A percentile compares a stretch with the other conserved stretches of the same genome.
Evolutionary conservation across 2,888 invertebrate genomes (phyloP).

Genomic region (Vesta saturnalis): DNA sequence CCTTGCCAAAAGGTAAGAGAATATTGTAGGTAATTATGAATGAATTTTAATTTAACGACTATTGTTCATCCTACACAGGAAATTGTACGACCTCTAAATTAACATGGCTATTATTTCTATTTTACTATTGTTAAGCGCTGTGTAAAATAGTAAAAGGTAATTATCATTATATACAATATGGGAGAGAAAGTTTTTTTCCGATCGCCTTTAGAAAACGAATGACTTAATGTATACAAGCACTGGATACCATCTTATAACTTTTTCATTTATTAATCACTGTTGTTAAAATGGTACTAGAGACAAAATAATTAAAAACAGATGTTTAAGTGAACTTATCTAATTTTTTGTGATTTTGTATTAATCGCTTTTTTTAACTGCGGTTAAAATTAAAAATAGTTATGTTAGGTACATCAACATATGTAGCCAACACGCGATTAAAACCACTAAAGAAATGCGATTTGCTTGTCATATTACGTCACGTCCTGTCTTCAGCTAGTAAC

Average conservation of each 20-base stretch:
- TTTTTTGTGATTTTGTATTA: too few species aligned
- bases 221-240: neutral
- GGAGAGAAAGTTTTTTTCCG: neutral
- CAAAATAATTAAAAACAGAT: neutral
- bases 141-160: neutral
- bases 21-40: conserved; percentile 17
- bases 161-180: neutral
- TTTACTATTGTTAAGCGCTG: conserved; percentile 2
- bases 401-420: too few species aligned
- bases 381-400: too few species aligned
- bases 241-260: neutral
- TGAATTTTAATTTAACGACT: conserved; percentile 25
- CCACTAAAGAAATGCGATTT: too few species aligned
- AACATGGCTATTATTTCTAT: conserved; percentile 20
- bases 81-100: conserved; percentile 30
- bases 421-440: too few species aligned
- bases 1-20: neutral
- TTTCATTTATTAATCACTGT: too few species aligned
- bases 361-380: too few species aligned
- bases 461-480: too few species aligned
- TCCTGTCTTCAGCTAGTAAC: too few species aligned
- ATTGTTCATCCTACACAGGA: conserved; percentile 32
- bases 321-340: neutral
- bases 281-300: neutral
- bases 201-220: too few species aligned